Percentiles rank a stretch among this genome's conserved stretches.
phyloP scores from a whole-genome alignment of 2,797 vertebrate genomes.

The Pseudocheirus occidentalis region DNA sequence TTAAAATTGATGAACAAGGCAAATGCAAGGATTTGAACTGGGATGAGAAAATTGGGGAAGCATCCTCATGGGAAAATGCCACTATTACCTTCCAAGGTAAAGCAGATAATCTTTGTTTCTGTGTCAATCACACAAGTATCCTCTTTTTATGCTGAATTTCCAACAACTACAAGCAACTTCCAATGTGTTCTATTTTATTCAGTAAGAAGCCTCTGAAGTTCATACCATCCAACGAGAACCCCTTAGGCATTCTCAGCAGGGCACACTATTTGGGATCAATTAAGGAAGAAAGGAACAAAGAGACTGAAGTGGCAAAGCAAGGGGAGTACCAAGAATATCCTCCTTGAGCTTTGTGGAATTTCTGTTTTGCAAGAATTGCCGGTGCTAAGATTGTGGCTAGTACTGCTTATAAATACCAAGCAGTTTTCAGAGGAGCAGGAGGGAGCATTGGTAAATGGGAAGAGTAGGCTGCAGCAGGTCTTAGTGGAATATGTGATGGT shows the following conservation, averaged over 20 bases:
- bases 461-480: neutral
- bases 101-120: conserved; percentile 69
- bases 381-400: conserved; percentile 69
- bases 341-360: conserved; percentile 67
- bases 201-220: conserved; percentile 67
- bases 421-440: conserved; percentile 47
- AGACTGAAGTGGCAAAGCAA: conserved; percentile 54
- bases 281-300: conserved; percentile 70
- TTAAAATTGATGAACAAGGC: conserved; percentile 2
- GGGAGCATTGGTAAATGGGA: neutral
- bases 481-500: neutral
- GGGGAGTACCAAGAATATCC: conserved; percentile 48
- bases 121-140: conserved; percentile 53
- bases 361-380: conserved; percentile 79
- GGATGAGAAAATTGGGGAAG: conserved; percentile 43
- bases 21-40: conserved; percentile 38
- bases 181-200: conserved; percentile 42
- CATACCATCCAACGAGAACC: conserved; percentile 67
- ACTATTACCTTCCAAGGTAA: conserved; percentile 46
- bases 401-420: conserved; percentile 65
- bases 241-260: conserved; percentile 65
- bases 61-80: conserved; percentile 23
- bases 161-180: conserved; percentile 70
- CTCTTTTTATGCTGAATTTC: conserved; percentile 69
- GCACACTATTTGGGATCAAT: conserved; percentile 64